Evolutionary conservation across 1,140 invertebrate species (phyloP).

Genomic region (Drosophila kurseongensis): DNA sequence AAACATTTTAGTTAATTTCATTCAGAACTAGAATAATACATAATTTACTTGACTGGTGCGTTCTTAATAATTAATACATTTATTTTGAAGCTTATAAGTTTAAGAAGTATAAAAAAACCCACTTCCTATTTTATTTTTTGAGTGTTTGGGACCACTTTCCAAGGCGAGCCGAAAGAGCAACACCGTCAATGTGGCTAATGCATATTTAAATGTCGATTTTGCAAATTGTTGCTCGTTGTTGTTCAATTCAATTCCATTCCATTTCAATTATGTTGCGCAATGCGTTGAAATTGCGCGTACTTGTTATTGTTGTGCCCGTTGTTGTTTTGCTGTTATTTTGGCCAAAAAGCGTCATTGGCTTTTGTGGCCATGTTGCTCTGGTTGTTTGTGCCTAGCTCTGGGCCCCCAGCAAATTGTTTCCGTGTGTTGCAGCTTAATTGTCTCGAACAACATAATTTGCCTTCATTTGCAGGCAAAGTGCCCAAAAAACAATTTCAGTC

Average conservation of each 20-base stretch:
- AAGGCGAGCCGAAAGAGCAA: constrained; percentile 26
- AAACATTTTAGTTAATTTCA: too few species aligned
- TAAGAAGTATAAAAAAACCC: too few species aligned
- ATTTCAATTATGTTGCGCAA: constrained; percentile 80
- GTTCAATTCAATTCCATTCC: constrained; percentile 58
- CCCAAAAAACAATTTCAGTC: constrained; percentile 45
- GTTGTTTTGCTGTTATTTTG: constrained; percentile 31
- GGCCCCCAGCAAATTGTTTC: constrained; percentile 71
- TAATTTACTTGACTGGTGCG: too few species aligned
- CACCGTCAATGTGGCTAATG: constrained; percentile 56
- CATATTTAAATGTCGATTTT: constrained; percentile 78
- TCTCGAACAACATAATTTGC: constrained; percentile 77
- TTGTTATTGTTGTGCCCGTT: constrained; percentile 45
- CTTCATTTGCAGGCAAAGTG: constrained; percentile 61
- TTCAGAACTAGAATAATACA: too few species aligned
- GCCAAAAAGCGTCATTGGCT: constrained; percentile 68
- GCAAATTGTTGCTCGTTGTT: constrained; percentile 73
- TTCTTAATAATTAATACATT: too few species aligned
- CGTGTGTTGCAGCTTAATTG: constrained; percentile 79
- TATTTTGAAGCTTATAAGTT: too few species aligned
- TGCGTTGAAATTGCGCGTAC: constrained; percentile 77
- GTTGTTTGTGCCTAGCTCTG: constrained; percentile 52
- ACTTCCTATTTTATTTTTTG: not conserved
- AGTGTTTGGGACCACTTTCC: constrained; percentile 41
- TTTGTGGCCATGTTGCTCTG: constrained; percentile 29